Conservation (phyloP, 2,888 invertebrate species). For the Hyppa rectilinea region DNA sequence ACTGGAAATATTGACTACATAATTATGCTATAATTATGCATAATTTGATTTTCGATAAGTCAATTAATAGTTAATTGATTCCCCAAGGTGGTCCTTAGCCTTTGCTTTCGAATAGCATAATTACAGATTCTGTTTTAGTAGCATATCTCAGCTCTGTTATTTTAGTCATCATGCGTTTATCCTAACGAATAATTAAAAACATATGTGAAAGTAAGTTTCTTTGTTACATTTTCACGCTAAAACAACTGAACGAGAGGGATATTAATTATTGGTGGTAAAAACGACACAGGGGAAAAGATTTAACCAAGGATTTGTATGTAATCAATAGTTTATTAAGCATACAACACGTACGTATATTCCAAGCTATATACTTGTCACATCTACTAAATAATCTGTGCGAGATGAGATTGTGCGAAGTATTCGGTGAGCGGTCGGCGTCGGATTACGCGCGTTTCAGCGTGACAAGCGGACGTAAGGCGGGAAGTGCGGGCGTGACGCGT, state of each 20-base stretch:
- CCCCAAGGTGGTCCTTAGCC: neutral
- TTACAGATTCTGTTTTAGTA: neutral
- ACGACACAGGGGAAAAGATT: too few relatives aligned
- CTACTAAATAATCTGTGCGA: constrained; percentile 43
- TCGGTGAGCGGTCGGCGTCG: constrained; percentile 45
- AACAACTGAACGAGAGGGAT: too few relatives aligned
- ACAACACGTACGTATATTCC: too few relatives aligned
- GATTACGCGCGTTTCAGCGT: constrained; percentile 52
- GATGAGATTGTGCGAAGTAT: constrained; percentile 47
- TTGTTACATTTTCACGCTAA: too few relatives aligned
- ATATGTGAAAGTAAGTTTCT: too few relatives aligned
- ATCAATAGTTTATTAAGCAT: too few relatives aligned
- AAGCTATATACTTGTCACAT: constrained; percentile 10
- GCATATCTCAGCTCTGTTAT: neutral
- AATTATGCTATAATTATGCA: neutral
- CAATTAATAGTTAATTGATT: neutral
- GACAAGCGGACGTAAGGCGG: constrained; percentile 33
- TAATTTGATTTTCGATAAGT: neutral
- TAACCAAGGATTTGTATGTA: too few relatives aligned
- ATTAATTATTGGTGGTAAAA: too few relatives aligned
- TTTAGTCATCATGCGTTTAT: neutral
- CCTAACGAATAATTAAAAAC: too few relatives aligned
- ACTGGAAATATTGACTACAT: neutral
- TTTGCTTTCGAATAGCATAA: neutral
- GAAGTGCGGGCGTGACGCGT: constrained; percentile 32